These are phyloP conservation scores for Rhopalosiphum maidis DNA, from an alignment of 1,140 invertebrate species.

Conservation along the genomic window DNA sequence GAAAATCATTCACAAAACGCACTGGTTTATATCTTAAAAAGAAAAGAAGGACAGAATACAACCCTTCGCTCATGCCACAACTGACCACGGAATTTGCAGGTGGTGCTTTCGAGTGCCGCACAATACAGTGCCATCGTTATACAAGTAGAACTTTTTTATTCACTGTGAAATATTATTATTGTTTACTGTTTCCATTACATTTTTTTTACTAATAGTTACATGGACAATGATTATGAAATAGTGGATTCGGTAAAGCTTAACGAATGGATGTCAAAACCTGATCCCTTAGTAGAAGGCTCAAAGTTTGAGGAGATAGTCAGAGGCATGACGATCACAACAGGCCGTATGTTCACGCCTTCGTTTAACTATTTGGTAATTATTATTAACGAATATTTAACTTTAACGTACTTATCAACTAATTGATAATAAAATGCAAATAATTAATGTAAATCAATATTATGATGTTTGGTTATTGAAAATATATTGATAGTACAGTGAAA, in stretches of 20 bases:
- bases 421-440: neutral
- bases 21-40: neutral
- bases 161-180: neutral
- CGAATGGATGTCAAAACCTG: neutral
- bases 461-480: neutral
- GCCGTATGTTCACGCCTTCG: neutral
- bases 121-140: neutral
- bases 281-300: neutral
- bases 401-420: neutral
- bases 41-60: neutral
- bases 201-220: neutral
- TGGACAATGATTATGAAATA: neutral
- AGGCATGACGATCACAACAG: neutral
- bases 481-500: no score
- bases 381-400: neutral
- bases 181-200: neutral
- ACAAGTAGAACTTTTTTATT: neutral
- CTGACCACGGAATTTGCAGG: neutral
- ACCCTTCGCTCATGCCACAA: neutral
- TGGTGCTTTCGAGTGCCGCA: conserved; percentile 14
- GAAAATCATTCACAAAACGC: neutral
- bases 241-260: neutral
- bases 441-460: neutral
- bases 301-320: neutral
- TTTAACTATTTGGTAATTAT: neutral